phyloP scores from a whole-genome alignment of 2,113 vertebrate genomes.

The Chrysemys picta region DNA sequence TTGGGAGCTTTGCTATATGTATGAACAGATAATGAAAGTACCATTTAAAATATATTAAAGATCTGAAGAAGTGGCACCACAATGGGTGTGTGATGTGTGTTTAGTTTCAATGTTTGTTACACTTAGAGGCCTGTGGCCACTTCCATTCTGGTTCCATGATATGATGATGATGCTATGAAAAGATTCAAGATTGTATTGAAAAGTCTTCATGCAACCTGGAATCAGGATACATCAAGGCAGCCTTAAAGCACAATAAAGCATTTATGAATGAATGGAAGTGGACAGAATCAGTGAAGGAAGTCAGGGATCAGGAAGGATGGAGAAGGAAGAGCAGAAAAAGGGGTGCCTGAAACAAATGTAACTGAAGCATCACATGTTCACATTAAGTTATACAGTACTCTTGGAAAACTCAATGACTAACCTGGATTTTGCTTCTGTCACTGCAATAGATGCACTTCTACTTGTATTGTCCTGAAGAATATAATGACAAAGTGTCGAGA shows the following conservation, averaged over 20 bases:
- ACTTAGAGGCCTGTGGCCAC: background rate
- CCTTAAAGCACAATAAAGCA: background rate
- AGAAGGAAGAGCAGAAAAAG: background rate
- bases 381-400: no score
- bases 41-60: background rate
- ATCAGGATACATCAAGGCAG: background rate
- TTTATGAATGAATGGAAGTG: background rate
- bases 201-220: background rate
- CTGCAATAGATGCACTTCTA: background rate
- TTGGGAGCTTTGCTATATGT: background rate
- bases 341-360: background rate
- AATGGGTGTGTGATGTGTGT: rapidly evolving
- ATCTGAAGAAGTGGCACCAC: background rate
- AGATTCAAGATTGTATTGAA: background rate
- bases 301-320: no score
- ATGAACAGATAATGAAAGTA: background rate
- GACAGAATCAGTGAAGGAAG: background rate
- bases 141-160: background rate
- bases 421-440: background rate
- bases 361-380: background rate
- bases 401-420: background rate
- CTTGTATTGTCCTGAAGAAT: background rate
- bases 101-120: background rate
- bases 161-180: background rate
- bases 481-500: background rate